phyloP scores from a whole-genome alignment of 1,140 invertebrate genomes.

The Platyura marginata region DNA sequence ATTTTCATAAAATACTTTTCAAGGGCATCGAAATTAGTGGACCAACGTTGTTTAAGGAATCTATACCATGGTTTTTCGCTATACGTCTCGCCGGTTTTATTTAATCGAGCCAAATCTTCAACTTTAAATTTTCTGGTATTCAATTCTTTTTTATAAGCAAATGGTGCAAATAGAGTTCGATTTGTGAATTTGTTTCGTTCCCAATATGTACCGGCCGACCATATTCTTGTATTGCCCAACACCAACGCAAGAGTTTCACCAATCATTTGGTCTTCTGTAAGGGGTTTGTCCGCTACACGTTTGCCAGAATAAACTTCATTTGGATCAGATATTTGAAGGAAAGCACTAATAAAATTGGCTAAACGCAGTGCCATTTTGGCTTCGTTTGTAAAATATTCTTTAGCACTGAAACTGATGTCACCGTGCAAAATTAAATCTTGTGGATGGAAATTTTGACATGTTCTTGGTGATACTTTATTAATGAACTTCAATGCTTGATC shows the following conservation, averaged over 20 bases:
- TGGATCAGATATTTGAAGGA: conserved; percentile 82
- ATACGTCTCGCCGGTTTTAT: conserved; percentile 64
- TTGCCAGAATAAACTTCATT: conserved; percentile 88
- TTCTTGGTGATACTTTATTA: conserved; percentile 44
- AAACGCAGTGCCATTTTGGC: conserved; percentile 87
- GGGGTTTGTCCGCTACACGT: conserved; percentile 64
- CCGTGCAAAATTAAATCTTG: conserved; percentile 60
- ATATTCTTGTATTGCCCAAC: conserved; percentile 78
- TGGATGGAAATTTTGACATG: conserved; percentile 47
- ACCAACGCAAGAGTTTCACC: conserved; percentile 81
- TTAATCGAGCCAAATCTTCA: conserved; percentile 70
- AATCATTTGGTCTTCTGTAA: conserved; percentile 89
- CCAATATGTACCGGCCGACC: conserved; percentile 85
- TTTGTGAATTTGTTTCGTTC: conserved; percentile 92
- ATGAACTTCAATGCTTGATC: conserved; percentile 63
- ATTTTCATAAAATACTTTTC: conserved; percentile 89
- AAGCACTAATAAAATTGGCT: conserved; percentile 88
- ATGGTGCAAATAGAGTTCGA: conserved; percentile 82
- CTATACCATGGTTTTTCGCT: conserved; percentile 73
- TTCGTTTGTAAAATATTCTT: conserved; percentile 83
- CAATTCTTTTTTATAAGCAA: conserved; percentile 71
- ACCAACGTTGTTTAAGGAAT: conserved; percentile 80
- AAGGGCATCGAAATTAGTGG: conserved; percentile 78
- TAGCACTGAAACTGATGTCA: conserved; percentile 67
- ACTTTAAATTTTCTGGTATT: conserved; percentile 72